Evolutionary conservation across 2,113 vertebrate species (phyloP).

Genomic region (Struthidea cinerea): DNA sequence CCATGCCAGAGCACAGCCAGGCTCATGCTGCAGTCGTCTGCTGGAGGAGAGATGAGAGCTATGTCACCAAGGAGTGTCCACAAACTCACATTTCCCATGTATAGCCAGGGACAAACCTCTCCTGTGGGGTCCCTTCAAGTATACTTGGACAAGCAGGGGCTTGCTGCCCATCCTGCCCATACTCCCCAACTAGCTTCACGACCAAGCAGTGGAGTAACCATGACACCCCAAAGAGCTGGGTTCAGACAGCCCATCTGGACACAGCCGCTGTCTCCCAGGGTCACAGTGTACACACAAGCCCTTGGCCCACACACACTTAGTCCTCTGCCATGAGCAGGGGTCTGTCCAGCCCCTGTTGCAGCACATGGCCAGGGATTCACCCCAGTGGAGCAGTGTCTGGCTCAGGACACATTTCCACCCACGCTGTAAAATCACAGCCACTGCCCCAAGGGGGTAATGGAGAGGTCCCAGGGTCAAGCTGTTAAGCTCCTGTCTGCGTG

Average conservation of each 20-base stretch:
- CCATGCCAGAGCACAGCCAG: fast-evolving
- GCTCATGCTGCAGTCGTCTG: not conserved
- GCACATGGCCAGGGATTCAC: fast-evolving
- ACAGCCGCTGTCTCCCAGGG: too few species aligned
- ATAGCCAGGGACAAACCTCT: not conserved
- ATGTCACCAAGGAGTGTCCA: not conserved
- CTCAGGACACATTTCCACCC: not conserved
- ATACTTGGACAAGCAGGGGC: not conserved
- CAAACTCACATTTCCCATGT: not conserved
- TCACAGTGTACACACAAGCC: not conserved
- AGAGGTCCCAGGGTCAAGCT: not conserved
- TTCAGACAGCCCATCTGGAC: not conserved
- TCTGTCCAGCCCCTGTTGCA: not conserved
- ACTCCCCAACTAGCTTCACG: not conserved
- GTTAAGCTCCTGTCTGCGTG: not conserved
- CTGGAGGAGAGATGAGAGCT: not conserved
- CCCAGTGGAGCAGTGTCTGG: not conserved
- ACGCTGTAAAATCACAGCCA: not conserved
- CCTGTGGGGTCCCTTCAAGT: fast-evolving
- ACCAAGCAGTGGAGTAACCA: not conserved
- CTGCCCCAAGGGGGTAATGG: not conserved
- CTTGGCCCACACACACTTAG: fast-evolving
- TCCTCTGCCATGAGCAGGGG: not conserved
- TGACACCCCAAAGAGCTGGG: not conserved
- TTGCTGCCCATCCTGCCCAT: not conserved